Evolutionary conservation across 2,113 vertebrate genomes (phyloP).

Genomic region (Forbesichthys agassizii): DNA sequence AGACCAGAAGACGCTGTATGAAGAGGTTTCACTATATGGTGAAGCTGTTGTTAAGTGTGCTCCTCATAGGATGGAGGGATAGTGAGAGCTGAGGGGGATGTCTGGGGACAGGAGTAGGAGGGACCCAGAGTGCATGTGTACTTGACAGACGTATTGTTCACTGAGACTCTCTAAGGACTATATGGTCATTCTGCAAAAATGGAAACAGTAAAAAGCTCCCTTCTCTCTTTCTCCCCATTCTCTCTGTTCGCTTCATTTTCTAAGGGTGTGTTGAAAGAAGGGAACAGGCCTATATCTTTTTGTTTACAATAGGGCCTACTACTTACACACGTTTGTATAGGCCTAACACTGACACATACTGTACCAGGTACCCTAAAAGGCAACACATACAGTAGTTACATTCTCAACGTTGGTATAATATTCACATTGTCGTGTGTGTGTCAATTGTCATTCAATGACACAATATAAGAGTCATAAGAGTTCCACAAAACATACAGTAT

Average conservation of each 20-base stretch:
- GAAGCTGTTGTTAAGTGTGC: conserved; percentile 5
- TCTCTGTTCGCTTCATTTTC: neutral
- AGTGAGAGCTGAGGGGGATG: conserved; percentile 52
- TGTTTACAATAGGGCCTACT: neutral
- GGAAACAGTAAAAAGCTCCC: conserved; percentile 11
- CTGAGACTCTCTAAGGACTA: conserved; percentile 10
- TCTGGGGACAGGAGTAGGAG: conserved; percentile 52
- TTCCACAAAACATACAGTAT: no score
- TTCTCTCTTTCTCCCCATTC: neutral
- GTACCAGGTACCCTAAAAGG: no score
- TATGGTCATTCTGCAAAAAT: conserved; percentile 12
- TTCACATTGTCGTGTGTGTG: no score
- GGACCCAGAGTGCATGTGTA: conserved; percentile 38
- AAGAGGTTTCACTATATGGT: no score
- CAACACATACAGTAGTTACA: no score
- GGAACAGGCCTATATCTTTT: neutral
- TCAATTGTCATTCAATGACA: no score
- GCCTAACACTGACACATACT: no score
- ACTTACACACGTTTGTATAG: no score
- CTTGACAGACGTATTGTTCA: conserved; percentile 45
- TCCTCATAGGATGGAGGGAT: conserved; percentile 49
- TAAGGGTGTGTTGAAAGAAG: no score
- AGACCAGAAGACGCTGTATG: neutral
- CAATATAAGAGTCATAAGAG: no score
- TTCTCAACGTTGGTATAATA: no score